Base-by-base conservation (phyloP, 2,113 vertebrate species). In the Odontesthes bonariensis region DNA sequence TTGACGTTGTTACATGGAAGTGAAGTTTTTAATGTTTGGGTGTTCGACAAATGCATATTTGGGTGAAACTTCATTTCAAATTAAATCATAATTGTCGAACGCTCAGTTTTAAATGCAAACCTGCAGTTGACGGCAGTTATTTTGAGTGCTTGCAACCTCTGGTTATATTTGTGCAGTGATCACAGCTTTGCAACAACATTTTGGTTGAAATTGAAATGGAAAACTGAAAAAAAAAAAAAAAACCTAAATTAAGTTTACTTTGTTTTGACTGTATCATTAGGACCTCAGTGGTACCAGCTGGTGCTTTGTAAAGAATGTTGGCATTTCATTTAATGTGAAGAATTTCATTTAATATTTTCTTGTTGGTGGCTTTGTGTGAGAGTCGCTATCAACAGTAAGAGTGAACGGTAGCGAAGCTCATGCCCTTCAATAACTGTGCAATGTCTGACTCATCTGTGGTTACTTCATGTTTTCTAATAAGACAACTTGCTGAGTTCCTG, bases 401-500 rank as follows among this genome's bases (percentile, higher is more conserved):
- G 56, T 68, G 54, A 86, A 76, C 17, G 54, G 74, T 74, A 80
- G 86, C 91, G 91, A 85, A 88, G 77, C 85, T 95, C 89, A 88
- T 91, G 90, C 91, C 93, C 85, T 88, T 89, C 91, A 91, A 88
- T 95, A 87, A 93, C 87, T 90, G 94, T 95, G 93, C 94, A 95
- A 94, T 95, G 95, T 94, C 91, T 88, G 87, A 72, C 84, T 90
- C 90, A 94, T 94, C 86, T 86, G 92, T 92, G 94, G 91, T 87
- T 92, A 92, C 83, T 93, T 94, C 91, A 92, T 94, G 88, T 95
- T 96, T 95, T 95, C 94, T 95, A 95, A 94, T 93, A 94, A 93
- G 94, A 96, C 94, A 95, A 94, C 92, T 92, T 95, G 94, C 91
- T 94, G 95, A 95, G 94, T 94, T 95, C 92, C 92, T 88, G 19